Evolutionary conservation across 2,888 invertebrate species (phyloP).

Genomic region (Stenodera caucasica): DNA sequence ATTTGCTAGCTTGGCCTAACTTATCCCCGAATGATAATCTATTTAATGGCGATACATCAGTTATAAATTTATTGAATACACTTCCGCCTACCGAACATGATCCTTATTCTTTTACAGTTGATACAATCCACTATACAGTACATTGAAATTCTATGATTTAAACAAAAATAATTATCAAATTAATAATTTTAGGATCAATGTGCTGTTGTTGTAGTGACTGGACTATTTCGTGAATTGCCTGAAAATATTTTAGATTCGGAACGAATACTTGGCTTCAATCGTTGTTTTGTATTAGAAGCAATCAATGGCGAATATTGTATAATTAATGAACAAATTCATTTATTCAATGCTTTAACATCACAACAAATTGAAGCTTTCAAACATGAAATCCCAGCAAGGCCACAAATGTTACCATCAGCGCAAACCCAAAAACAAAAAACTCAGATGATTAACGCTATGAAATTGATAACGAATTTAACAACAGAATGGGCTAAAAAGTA

Average conservation of each 20-base stretch:
- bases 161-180: constrained; percentile 9
- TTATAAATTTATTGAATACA: constrained; percentile 57
- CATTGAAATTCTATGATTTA: constrained; percentile 50
- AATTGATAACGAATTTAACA: constrained; percentile 44
- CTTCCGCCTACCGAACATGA: constrained; percentile 69
- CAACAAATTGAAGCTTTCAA: constrained; percentile 45
- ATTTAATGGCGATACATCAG: constrained; percentile 30
- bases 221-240: constrained; percentile 66
- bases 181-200: constrained; percentile 49
- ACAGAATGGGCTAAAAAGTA: constrained; percentile 50
- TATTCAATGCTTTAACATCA: constrained; percentile 56
- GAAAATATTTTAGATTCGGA: constrained; percentile 56
- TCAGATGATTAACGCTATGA: constrained; percentile 42
- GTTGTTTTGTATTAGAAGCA: constrained; percentile 61
- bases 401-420: constrained; percentile 33
- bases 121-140: constrained; percentile 65
- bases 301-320: constrained; percentile 63
- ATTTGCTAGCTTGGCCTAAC: constrained; percentile 54
- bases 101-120: constrained; percentile 66
- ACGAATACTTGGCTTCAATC: constrained; percentile 60
- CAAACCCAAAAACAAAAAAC: constrained; percentile 40
- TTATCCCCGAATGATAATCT: constrained; percentile 42
- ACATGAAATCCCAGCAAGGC: constrained; percentile 30
- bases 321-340: constrained; percentile 67
- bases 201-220: constrained; percentile 64